Evolutionary conservation across 2,888 invertebrate species (phyloP), one percentile per base, ranked within the genome.

Genomic region (Andricus curvator): DNA sequence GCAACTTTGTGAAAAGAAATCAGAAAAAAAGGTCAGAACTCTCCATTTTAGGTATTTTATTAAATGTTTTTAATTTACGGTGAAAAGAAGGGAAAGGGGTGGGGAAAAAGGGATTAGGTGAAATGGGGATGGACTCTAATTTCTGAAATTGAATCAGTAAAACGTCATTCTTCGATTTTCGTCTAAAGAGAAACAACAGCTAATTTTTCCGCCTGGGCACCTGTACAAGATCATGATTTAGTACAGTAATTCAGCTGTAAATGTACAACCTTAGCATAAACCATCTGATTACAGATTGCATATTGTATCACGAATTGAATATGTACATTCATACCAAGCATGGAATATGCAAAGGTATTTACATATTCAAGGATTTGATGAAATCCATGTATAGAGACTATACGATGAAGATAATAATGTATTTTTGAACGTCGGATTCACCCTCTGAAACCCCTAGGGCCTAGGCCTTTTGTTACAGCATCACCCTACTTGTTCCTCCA

Each of bases 331-430:
- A 37, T 37, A 37, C 37, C 6, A 51, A 70, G 70, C 51, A 51
- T 51, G 51, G 70, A 70, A 48, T 67, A 67, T n/a, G n/a, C 17
- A 41, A 37, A 68, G 68, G n/a, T 25, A 29, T 51, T 25, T 51
- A 70, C 25, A 70, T 70, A 70, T 70, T 70, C 51, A 29, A 44
- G 6, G 25, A 29, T 70, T 70, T 51, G 70, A 70, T 51, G 60
- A 70, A 68, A 51, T 51, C 48, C 41, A 67, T 13, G 20, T 37
- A 65, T 17, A 65, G n/a, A 8, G 67, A 60, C 20, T 51, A 60
- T 56, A 56, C 11, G n/a, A 60, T 60, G n/a, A 60, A 60, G 22
- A n/a, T 60, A 60, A 22, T 60, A 60, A 60, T 60, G 60, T n/a
- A 60, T n/a, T 60, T n/a, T 60, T 60, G 60, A 60, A 22, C n/a